These are phyloP conservation scores for Hyla sarda DNA, from an alignment of 2,113 vertebrate species.

Conservation along the genomic window DNA sequence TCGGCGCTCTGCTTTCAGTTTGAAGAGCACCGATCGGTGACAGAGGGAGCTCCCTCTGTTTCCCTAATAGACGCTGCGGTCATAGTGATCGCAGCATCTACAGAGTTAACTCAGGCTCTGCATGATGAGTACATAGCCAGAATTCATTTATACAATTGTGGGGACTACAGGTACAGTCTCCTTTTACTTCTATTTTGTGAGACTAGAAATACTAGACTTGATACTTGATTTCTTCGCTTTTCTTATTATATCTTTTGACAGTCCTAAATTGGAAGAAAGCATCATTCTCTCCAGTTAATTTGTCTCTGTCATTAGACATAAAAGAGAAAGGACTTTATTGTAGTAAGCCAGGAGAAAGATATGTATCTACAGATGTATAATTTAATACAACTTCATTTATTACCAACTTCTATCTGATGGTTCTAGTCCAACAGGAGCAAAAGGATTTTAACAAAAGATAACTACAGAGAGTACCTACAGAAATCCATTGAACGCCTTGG, in stretches of 20 bases:
- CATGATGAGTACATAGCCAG: too few relatives aligned
- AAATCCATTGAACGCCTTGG: not conserved
- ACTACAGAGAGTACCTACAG: not conserved
- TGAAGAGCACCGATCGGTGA: too few relatives aligned
- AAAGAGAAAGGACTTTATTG: not conserved
- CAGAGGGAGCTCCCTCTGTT: too few relatives aligned
- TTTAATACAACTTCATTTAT: not conserved
- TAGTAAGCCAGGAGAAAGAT: not conserved
- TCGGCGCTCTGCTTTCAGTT: too few relatives aligned
- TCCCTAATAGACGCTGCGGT: too few relatives aligned
- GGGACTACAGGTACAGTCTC: too few relatives aligned
- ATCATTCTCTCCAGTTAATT: not conserved
- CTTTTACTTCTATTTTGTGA: too few relatives aligned
- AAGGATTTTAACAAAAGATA: not conserved
- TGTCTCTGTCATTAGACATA: constrained; percentile 6
- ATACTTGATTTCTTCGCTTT: not conserved
- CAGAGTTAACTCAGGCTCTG: too few relatives aligned
- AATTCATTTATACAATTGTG: too few relatives aligned
- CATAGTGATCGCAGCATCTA: too few relatives aligned
- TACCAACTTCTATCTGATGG: not conserved
- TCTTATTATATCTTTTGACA: constrained; percentile 5
- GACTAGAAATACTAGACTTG: not conserved
- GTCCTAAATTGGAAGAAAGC: not conserved
- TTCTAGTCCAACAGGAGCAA: not conserved
- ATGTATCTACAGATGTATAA: not conserved